Base-by-base conservation (phyloP, 2,888 invertebrate genomes). In the Kryphioiulus occultus region DNA sequence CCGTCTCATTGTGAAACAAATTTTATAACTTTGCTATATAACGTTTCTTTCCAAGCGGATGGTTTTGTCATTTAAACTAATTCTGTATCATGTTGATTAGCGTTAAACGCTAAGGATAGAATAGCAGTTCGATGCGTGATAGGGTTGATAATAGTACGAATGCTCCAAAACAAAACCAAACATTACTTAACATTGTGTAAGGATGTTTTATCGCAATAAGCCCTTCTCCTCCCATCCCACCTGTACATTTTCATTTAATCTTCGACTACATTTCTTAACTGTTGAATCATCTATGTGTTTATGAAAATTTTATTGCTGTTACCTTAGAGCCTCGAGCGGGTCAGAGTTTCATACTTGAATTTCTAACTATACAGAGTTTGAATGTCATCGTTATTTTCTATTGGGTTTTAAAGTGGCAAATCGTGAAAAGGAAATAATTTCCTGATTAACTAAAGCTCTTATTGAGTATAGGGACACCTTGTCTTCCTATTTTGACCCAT, bases 241-340 rank as follows among this genome's bases (percentile, higher is more conserved):
- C 15, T 78, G 78, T 78, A 78, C 78, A 78, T 78, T 78, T 78
- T 78, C 78, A 78, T 39, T 85, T 39, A 44, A 85, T 85, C 44
- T 44, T 85, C 85, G 42, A 85, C 85, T 44, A 17, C 85, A 44
- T 85, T 84, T 85, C 44, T 85, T 44, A 85, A 85, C 42, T 85
- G 85, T 85, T 85, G 85, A 42, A 85, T 85, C 39, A 85, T 85
- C 39, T 39, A 78, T 78, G 85, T 85, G 85, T 85, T 42, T 39
- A 85, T 85, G 85, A 85, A 85, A 85, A 85, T 85, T 85, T 85
- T 85, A 85, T 85, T 85, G 85, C 39, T 85, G 85, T 85, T 85
- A 78, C 78, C 78, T 78, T 78, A 78, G 78, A 78, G 78, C 78
- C 78, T 78, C 2, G 9, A 26, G 78, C 12, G 30, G 78, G 78